Evolutionary conservation across 2,888 invertebrate genomes (phyloP), one percentile per base, ranked within the genome.

Genomic region (Helicoverpa assulta): DNA sequence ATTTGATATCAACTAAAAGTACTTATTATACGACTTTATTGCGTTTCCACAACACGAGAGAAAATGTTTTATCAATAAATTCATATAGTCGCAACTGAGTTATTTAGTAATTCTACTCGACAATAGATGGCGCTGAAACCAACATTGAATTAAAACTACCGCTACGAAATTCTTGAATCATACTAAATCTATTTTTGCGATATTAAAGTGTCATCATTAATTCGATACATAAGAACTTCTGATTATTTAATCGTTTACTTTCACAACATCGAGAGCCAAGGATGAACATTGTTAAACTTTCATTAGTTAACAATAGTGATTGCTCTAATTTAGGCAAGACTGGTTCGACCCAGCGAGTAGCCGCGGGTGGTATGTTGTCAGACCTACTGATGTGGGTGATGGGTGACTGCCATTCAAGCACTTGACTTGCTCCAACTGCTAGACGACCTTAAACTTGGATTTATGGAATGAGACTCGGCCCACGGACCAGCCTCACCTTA

Each of bases 371-470:
- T 71, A 59, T 79, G 65, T 72, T 76, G 81, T 70, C 79, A 82
- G 57, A 73, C 43, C 40, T 40, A 43, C 37, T 50, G 69, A 62
- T 69, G 76, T 81, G 74, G 83, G 76, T 47, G 47, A 47, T 47
- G 47, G 47, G 47, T 69, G 74, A 67, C 68, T 67, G 74, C 65
- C 67, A 80, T 83, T 85, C 81, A 77, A 78, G 47, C 81, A 71
- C 63, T 76, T 78, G 84, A 82, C 82, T 73, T 63, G 69, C 58
- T 63, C 73, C 76, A 78, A 81, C 87, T 86, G 84, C 89, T 86
- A 82, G 85, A 71, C 85, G 92, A 83, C 93, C 93, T 93, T 93
- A 93, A 93, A 93, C 94, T 93, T 93, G 92, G 70, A 84, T 73
- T 92, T 91, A 92, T 90, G 91, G 92, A 90, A 92, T 81, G 83